phyloP scores from a whole-genome alignment of 1,140 invertebrate genomes.

The Plectus sambesii region DNA sequence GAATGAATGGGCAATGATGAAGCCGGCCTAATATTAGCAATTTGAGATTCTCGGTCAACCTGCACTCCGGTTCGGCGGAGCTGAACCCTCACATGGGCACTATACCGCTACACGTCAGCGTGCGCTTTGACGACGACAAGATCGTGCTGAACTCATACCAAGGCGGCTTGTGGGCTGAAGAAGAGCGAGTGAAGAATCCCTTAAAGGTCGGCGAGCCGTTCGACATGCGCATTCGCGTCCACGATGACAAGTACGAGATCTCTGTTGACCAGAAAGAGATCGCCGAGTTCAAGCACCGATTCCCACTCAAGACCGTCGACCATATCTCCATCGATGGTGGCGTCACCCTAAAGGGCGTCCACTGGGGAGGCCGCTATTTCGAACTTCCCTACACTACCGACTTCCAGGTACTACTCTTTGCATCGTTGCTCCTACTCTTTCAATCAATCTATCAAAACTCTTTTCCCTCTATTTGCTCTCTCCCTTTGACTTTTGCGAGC shows the following conservation, averaged over 20 bases:
- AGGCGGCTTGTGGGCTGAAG: slow-evolving; percentile 25
- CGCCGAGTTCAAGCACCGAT: slow-evolving; percentile 25
- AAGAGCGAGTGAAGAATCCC: slow-evolving; percentile 26
- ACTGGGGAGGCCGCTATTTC: slow-evolving; percentile 37
- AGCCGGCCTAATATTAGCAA: too few species aligned
- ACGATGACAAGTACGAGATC: slow-evolving; percentile 30
- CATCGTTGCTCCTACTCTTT: too few species aligned
- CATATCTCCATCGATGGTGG: slow-evolving; percentile 26
- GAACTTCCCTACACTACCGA: slow-evolving; percentile 28
- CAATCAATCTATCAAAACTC: too few species aligned
- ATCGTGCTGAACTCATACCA: slow-evolving; percentile 28
- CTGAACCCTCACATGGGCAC: slow-evolving; percentile 10
- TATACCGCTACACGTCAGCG: slow-evolving; percentile 22
- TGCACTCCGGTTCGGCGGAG: slow-evolving; percentile 19
- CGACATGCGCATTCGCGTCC: slow-evolving; percentile 27
- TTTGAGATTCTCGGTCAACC: too few species aligned
- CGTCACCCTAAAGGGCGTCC: slow-evolving; percentile 27
- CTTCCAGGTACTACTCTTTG: too few species aligned
- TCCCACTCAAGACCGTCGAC: slow-evolving; percentile 18
- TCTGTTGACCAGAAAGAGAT: slow-evolving; percentile 24
- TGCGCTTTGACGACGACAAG: slow-evolving; percentile 31
- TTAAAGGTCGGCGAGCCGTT: slow-evolving; percentile 21
- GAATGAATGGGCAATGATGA: too few species aligned
- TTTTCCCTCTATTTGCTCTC: too few species aligned
- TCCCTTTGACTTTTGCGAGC: too few species aligned